Conservation (phyloP, 2,797 vertebrate species). For the Parotocinclus haroldoi region DNA sequence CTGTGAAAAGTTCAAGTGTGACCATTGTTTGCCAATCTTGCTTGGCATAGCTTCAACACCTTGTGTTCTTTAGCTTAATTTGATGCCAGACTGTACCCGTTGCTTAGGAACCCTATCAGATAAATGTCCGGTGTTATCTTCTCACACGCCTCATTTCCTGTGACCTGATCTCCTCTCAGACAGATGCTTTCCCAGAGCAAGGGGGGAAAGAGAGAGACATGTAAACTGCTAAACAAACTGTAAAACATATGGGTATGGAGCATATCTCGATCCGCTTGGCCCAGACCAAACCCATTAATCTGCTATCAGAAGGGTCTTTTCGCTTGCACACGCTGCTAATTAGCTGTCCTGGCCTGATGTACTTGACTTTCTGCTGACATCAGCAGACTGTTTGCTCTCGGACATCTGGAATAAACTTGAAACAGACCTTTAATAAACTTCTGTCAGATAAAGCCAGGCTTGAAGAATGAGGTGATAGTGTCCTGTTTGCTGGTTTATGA, state of each 20-base stretch:
- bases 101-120: constrained; percentile 73
- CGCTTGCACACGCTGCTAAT: not conserved
- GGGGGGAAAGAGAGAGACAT: not conserved
- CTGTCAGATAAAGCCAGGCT: no score
- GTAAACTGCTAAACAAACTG: constrained; percentile 25
- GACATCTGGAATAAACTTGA: not conserved
- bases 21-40: not conserved
- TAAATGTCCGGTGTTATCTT: constrained; percentile 67
- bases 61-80: constrained; percentile 44
- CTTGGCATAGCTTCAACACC: constrained; percentile 44
- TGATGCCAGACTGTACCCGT: constrained; percentile 53
- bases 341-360: not conserved
- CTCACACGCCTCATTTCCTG: constrained; percentile 77
- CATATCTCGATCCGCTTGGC: constrained; percentile 3
- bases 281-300: constrained; percentile 12
- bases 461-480: not conserved
- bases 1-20: constrained; percentile 18
- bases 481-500: constrained; percentile 1
- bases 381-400: not conserved
- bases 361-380: constrained; percentile 2
- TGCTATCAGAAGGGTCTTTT: not conserved
- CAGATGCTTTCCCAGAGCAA: constrained; percentile 56
- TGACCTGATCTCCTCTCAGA: constrained; percentile 58
- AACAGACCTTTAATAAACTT: not conserved
- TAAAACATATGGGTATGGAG: constrained; percentile 23